phyloP scores from a whole-genome alignment of 2,797 vertebrate species.

The Carapus acus region DNA sequence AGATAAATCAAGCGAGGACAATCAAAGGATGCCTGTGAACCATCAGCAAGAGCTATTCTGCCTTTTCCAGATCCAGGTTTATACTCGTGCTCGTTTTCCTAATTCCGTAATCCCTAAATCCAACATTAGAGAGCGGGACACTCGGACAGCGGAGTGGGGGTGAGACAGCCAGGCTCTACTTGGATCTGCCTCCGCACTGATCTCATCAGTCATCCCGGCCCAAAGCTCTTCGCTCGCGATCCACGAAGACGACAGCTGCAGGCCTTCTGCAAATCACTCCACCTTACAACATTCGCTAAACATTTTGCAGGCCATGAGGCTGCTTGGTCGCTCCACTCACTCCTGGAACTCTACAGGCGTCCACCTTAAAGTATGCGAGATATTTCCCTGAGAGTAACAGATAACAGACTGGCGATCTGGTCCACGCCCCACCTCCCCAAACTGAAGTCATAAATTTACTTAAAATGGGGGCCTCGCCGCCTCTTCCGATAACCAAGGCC shows the following conservation, averaged over 20 bases:
- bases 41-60: not conserved
- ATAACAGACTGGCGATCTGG: conserved; percentile 56
- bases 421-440: conserved; percentile 26
- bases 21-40: not conserved
- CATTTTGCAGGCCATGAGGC: conserved; percentile 49
- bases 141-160: conserved; percentile 1
- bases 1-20: not conserved
- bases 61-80: not conserved
- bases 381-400: conserved; percentile 58
- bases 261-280: conserved; percentile 52
- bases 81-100: not conserved
- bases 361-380: conserved; percentile 58
- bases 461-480: conserved; percentile 50
- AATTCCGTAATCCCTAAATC: not conserved
- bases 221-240: conserved; percentile 22
- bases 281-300: conserved; percentile 53
- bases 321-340: conserved; percentile 18
- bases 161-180: conserved; percentile 9
- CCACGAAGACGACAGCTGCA: conserved; percentile 51
- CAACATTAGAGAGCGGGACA: not conserved
- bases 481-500: conserved; percentile 46
- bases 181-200: conserved; percentile 25
- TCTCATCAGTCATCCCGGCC: conserved; percentile 28
- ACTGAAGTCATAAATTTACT: conserved; percentile 55
- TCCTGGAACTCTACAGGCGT: conserved; percentile 50